phyloP scores from a whole-genome alignment of 1,140 invertebrate genomes.

The Atta texana region DNA sequence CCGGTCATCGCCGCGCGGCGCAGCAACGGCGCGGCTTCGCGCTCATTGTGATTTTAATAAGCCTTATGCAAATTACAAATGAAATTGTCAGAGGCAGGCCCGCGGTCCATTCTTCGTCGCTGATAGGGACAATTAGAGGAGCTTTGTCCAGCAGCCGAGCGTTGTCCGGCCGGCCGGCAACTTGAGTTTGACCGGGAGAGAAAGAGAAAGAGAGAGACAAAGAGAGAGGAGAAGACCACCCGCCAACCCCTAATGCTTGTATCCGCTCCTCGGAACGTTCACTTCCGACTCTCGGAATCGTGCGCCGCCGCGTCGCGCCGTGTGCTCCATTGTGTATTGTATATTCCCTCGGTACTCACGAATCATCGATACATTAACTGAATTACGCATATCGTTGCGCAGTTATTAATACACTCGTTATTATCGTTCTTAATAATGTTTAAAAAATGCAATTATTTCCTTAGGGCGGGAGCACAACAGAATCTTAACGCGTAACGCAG shows the following conservation, averaged over 20 bases:
- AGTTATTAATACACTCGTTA: too few relatives aligned
- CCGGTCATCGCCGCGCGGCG: conserved; percentile 22
- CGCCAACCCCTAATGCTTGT: conserved; percentile 82
- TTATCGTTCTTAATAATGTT: neutral
- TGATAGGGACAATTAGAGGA: conserved; percentile 83
- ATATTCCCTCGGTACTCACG: conserved; percentile 20
- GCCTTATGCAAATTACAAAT: conserved; percentile 82
- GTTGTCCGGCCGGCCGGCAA: conserved; percentile 78
- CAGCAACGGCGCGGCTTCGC: conserved; percentile 40
- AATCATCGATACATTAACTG: conserved; percentile 48
- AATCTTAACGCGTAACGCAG: too few relatives aligned
- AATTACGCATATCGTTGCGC: neutral
- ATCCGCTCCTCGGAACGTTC: conserved; percentile 78
- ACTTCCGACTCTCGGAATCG: conserved; percentile 72
- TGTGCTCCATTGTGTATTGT: neutral
- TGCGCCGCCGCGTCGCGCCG: neutral
- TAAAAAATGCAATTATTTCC: neutral
- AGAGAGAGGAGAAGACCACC: conserved; percentile 74
- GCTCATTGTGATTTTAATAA: conserved; percentile 80
- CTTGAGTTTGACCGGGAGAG: conserved; percentile 75
- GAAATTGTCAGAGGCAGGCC: conserved; percentile 82
- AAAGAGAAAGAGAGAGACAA: conserved; percentile 21
- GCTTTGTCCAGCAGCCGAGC: conserved; percentile 79
- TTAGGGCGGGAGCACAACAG: too few relatives aligned
- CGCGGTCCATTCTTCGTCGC: conserved; percentile 78